Evolutionary conservation across 23 tunicate genomes (phyloP).

Genomic region (Ciona savignyi): DNA sequence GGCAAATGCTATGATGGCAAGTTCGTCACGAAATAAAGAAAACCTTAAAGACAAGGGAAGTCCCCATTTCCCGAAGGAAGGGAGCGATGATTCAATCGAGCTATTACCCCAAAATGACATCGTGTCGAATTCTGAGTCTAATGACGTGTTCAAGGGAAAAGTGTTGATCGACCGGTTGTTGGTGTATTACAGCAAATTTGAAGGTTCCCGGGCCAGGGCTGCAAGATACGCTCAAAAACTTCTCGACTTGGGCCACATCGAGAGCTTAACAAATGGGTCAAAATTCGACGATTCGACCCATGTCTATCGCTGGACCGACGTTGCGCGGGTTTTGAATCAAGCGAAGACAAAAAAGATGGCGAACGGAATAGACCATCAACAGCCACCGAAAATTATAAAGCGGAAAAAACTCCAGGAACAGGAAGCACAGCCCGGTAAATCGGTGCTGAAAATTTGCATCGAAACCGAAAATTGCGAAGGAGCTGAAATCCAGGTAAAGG

Average conservation of each 20-base stretch:
- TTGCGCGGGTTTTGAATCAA: slow-evolving; percentile 50
- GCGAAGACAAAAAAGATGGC: slow-evolving; percentile 22
- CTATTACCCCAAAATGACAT: not conserved
- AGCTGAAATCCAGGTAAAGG: slow-evolving; percentile 77
- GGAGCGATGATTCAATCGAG: not conserved
- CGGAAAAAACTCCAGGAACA: not conserved
- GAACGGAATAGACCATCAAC: not conserved
- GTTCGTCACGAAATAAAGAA: not conserved
- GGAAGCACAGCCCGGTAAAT: not conserved
- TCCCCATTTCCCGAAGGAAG: slow-evolving; percentile 22
- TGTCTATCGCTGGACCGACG: slow-evolving; percentile 81
- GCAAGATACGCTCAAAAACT: slow-evolving; percentile 76
- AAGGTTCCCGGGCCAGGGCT: slow-evolving; percentile 74
- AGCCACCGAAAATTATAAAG: not conserved
- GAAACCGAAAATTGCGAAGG: slow-evolving; percentile 72
- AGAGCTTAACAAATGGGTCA: slow-evolving; percentile 38
- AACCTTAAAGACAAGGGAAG: slow-evolving; percentile 11
- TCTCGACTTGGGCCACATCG: slow-evolving; percentile 81
- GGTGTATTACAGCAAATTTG: slow-evolving; percentile 73
- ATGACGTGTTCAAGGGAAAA: slow-evolving; percentile 70
- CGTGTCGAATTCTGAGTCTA: slow-evolving; percentile 8
- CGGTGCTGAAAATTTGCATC: slow-evolving; percentile 56
- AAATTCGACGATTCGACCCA: slow-evolving; percentile 62
- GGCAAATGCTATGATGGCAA: not conserved
- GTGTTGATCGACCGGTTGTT: slow-evolving; percentile 67